Conservation (phyloP, 2,888 invertebrate species). For the Cyrtodaria siliqua region DNA sequence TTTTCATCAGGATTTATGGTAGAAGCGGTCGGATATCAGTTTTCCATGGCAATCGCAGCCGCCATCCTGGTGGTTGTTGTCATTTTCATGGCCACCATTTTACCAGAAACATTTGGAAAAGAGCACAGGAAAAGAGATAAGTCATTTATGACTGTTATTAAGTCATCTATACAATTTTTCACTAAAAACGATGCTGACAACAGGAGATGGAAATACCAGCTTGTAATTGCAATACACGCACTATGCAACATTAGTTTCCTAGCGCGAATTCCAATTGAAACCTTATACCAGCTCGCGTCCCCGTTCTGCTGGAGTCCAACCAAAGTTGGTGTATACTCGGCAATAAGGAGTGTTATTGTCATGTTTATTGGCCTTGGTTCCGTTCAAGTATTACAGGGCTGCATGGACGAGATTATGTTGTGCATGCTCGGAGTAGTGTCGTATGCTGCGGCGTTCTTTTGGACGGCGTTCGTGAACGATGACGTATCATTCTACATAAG, state of each 20-base stretch:
- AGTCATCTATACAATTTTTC: constrained; percentile 39
- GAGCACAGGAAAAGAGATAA: constrained; percentile 38
- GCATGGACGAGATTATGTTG: constrained; percentile 50
- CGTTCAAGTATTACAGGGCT: constrained; percentile 40
- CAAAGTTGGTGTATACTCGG: constrained; percentile 54
- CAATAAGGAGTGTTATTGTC: constrained; percentile 35
- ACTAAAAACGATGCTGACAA: constrained; percentile 42
- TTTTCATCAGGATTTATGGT: constrained; percentile 54
- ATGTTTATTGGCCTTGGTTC: constrained; percentile 47
- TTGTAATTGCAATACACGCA: constrained; percentile 39
- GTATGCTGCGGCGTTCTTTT: constrained; percentile 42
- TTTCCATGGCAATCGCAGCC: constrained; percentile 37
- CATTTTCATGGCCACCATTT: constrained; percentile 20
- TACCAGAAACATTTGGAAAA: constrained; percentile 54
- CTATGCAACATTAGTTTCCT: constrained; percentile 44
- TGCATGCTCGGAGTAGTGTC: constrained; percentile 53
- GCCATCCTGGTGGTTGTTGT: constrained; percentile 32
- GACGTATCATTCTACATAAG: constrained; percentile 42
- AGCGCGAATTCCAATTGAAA: constrained; percentile 38
- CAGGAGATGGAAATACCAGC: constrained; percentile 53
- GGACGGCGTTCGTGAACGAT: constrained; percentile 53
- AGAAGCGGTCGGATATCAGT: constrained; percentile 36
- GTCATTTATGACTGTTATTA: constrained; percentile 24
- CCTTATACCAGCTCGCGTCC: constrained; percentile 59
- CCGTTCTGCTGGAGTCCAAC: constrained; percentile 67